phyloP scores from a whole-genome alignment of 2,797 vertebrate genomes.

The Potorous gilbertii region DNA sequence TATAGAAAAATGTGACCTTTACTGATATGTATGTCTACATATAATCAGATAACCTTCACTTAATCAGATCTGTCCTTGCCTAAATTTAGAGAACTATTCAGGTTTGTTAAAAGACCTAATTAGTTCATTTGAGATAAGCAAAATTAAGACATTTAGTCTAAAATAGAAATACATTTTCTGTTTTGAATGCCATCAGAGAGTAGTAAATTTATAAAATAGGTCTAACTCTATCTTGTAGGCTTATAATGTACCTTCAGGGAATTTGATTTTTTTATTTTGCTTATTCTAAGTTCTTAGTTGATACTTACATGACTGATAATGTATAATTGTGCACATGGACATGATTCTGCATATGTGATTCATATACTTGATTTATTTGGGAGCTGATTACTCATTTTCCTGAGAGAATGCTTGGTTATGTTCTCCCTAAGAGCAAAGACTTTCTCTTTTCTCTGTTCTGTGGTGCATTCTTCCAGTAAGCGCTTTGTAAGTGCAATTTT shows the following conservation, averaged over 20 bases:
- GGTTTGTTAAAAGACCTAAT: background rate
- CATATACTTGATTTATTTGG: background rate
- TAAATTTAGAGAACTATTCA: slow-evolving; percentile 13
- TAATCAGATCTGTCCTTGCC: background rate
- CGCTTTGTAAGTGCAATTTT: background rate
- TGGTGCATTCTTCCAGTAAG: background rate
- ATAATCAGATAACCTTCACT: background rate
- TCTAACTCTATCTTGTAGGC: background rate
- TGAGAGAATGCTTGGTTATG: background rate
- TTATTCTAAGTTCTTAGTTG: background rate
- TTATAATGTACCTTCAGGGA: background rate
- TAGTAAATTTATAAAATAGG: background rate
- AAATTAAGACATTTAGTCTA: background rate
- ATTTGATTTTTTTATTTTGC: background rate
- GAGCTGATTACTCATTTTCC: background rate
- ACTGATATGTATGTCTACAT: background rate
- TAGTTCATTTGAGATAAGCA: background rate
- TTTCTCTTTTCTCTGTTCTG: slow-evolving; percentile 3
- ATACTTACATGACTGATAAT: background rate
- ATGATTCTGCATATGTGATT: background rate
- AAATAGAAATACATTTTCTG: background rate
- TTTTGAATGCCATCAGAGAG: background rate
- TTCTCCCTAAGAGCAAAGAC: background rate
- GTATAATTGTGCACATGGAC: background rate
- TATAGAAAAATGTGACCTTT: background rate